These are phyloP conservation scores for Gracilinanus agilis DNA, from an alignment of 2,113 vertebrate species.

Conservation along the genomic window DNA sequence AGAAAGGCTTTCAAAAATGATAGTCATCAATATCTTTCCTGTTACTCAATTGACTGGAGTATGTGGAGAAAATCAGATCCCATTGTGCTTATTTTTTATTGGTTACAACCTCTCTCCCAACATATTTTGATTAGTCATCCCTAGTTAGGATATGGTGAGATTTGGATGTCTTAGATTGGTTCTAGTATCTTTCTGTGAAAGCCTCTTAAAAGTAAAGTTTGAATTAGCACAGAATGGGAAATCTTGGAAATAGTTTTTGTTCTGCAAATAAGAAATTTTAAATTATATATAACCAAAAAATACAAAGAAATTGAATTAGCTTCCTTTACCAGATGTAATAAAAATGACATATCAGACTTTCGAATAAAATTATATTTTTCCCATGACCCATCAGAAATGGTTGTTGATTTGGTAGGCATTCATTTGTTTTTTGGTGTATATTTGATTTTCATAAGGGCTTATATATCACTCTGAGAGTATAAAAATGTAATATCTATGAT, in stretches of 20 bases:
- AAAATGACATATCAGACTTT: constrained; percentile 15
- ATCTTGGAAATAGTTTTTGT: background rate
- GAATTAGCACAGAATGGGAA: background rate
- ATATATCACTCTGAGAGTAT: background rate
- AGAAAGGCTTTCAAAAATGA: no score
- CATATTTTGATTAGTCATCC: background rate
- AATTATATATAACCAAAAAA: background rate
- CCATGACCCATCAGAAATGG: background rate
- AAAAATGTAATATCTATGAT: constrained; percentile 28
- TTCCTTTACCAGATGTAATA: background rate
- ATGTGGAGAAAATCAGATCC: no score
- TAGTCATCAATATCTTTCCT: no score
- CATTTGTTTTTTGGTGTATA: background rate
- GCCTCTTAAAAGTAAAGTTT: background rate
- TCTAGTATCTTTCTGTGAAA: background rate
- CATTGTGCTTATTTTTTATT: no score
- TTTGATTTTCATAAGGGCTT: constrained; percentile 24
- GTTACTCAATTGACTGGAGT: no score
- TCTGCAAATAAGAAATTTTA: constrained; percentile 41
- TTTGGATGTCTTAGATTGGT: background rate
- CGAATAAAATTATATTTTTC: background rate
- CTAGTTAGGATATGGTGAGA: background rate
- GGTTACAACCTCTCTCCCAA: no score
- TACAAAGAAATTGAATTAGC: constrained; percentile 37
- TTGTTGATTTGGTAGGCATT: background rate